Percentiles rank a stretch among this genome's conserved stretches.
These are phyloP conservation scores for Epinotia demarniana DNA, from an alignment of 2,888 invertebrate genomes.

Conservation along the genomic window DNA sequence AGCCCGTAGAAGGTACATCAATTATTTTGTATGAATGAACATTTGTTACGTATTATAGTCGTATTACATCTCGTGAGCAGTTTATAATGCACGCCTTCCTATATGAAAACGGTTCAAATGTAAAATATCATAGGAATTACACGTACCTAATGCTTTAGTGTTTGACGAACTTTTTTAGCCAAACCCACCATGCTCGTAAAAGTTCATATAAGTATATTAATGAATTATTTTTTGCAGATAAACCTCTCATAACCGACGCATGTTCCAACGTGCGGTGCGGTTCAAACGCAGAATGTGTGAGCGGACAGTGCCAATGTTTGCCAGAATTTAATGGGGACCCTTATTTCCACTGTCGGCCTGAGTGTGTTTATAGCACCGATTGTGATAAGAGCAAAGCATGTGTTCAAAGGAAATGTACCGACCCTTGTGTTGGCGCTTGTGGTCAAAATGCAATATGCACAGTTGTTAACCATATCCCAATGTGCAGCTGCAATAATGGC, in stretches of 20 bases:
- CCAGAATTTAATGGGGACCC: conserved; percentile 91
- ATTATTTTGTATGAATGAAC: not conserved
- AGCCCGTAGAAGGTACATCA: conserved; percentile 82
- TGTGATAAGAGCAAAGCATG: conserved; percentile 89
- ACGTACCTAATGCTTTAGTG: not conserved
- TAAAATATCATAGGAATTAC: too few relatives aligned
- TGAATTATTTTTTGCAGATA: conserved; percentile 58
- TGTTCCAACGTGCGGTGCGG: conserved; percentile 90
- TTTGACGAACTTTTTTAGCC: not conserved
- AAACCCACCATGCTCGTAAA: not conserved
- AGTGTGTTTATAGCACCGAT: conserved; percentile 91
- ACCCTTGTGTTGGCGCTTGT: conserved; percentile 90
- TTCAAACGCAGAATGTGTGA: conserved; percentile 86
- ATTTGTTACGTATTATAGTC: not conserved
- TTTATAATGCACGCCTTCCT: not conserved
- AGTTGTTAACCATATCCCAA: conserved; percentile 88
- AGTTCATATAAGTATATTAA: conserved; percentile 5
- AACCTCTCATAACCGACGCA: conserved; percentile 80
- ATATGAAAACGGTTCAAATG: too few relatives aligned
- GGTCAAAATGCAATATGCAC: conserved; percentile 86
- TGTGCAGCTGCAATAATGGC: conserved; percentile 87
- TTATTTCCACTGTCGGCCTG: conserved; percentile 89
- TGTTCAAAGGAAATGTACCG: conserved; percentile 88
- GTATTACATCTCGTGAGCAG: not conserved
- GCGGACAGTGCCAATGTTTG: conserved; percentile 89